Conservation (phyloP, 2,113 vertebrate genomes). For the Perognathus longimembris region DNA sequence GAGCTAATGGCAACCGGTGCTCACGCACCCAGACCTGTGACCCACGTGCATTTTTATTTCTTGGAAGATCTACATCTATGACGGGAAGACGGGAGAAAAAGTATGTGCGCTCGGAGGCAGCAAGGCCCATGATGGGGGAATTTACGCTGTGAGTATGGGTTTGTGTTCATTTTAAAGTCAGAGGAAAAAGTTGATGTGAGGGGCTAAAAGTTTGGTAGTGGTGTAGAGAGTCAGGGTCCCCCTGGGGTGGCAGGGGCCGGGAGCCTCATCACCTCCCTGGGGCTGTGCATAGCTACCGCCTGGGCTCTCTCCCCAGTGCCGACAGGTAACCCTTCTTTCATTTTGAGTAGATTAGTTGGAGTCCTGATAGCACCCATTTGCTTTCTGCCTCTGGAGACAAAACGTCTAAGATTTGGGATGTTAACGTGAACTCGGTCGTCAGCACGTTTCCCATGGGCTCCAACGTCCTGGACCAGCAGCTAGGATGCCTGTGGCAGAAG, state of each 20-base stretch:
- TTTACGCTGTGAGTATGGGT: constrained; percentile 94
- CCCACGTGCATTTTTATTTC: constrained; percentile 22
- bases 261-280: background rate
- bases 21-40: accelerated
- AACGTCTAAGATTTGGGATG: constrained; percentile 97
- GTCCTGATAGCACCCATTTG: constrained; percentile 93
- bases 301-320: background rate
- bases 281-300: no score
- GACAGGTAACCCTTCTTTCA: background rate
- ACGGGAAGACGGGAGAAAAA: constrained; percentile 92
- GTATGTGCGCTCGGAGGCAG: constrained; percentile 89
- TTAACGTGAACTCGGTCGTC: constrained; percentile 88
- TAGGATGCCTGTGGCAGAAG: constrained; percentile 98
- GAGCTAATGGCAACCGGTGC: accelerated
- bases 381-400: constrained; percentile 98
- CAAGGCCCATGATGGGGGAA: constrained; percentile 96
- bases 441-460: constrained; percentile 95
- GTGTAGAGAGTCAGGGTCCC: background rate
- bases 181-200: background rate
- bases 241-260: background rate
- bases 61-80: constrained; percentile 91
- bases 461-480: constrained; percentile 94
- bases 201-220: accelerated
- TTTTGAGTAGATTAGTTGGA: constrained; percentile 91
- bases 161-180: background rate